Conservation (phyloP, 1,140 invertebrate species). For the Solenopsis invicta region DNA sequence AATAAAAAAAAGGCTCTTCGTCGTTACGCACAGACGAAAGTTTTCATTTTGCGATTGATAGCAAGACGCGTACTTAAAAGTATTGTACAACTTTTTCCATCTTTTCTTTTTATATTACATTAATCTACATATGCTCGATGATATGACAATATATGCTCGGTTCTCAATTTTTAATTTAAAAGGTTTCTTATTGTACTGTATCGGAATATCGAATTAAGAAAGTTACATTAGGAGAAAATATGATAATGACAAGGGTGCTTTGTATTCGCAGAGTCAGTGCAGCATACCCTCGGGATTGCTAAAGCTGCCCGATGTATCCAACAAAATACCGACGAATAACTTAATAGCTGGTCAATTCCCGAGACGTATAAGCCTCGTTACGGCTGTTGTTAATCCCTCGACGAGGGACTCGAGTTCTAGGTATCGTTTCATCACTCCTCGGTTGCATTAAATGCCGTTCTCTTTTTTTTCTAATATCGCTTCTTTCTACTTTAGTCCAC, state of each 20-base stretch:
- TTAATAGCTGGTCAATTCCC: conserved; percentile 80
- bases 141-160: no score
- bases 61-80: background rate
- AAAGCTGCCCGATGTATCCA: conserved; percentile 83
- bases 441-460: background rate
- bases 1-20: background rate
- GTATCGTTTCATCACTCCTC: conserved; percentile 65
- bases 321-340: conserved; percentile 84
- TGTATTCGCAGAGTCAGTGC: conserved; percentile 83
- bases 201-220: background rate
- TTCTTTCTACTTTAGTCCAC: conserved; percentile 72
- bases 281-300: conserved; percentile 84
- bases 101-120: background rate
- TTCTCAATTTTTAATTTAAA: background rate
- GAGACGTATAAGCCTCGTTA: conserved; percentile 83
- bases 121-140: background rate
- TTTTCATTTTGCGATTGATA: background rate
- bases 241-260: conserved; percentile 38
- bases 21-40: conserved; percentile 2
- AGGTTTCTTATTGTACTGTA: background rate
- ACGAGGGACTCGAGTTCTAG: conserved; percentile 82
- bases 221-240: background rate
- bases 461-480: background rate
- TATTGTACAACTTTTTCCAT: background rate
- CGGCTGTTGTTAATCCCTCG: conserved; percentile 81